Base-by-base conservation (phyloP, 2,113 vertebrate species). In the Thomomys bottae region DNA sequence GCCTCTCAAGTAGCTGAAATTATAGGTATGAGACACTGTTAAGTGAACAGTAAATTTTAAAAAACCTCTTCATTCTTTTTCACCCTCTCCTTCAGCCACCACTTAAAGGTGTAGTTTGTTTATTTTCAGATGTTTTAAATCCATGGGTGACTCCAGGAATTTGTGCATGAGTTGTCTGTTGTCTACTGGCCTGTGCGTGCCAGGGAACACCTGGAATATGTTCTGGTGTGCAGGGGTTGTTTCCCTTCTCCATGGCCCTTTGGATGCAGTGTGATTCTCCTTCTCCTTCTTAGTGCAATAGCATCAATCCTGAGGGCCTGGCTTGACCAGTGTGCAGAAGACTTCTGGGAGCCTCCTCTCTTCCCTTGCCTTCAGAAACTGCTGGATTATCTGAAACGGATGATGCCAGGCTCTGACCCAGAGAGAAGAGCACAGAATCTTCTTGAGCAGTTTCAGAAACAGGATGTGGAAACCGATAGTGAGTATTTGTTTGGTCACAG, bases 271-370 rank as follows among this genome's bases (percentile, higher is more conserved):
- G 17, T 87, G 80, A 79, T 24, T 34, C 24, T 92, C 71, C n/a
- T 0, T 95, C 30, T 95, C 91, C 87, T 14, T 94, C 66, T 20
- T 94, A 99, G 99, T 80, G 98, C 98, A 3, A 97, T 99, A 78
- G 98, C 98, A 24, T 99, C 98, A 1, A 98, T 99, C 96, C 95
- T 99, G 95, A 97, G 98, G 85, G 98, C 98, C 90, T 99, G 99
- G 99, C 97, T 99, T 4, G 99, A 99, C 94, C 99, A 99, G 84
- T 99, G 98, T 93, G 97, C 99, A 0, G 99, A 99, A 88, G 99
- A 99, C 96, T 99, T 99, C 98, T 97, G 98, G 91, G 99, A 99
- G 91, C 98, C 98, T 0, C 99, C 99, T 0, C 94, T 97, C 71
- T 99, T 99, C 97, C 96, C 97, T 0, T 98, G 98, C 89, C 97